Conservation (phyloP, 2,113 vertebrate genomes). For the Gnathonemus echidnorhynchus region DNA sequence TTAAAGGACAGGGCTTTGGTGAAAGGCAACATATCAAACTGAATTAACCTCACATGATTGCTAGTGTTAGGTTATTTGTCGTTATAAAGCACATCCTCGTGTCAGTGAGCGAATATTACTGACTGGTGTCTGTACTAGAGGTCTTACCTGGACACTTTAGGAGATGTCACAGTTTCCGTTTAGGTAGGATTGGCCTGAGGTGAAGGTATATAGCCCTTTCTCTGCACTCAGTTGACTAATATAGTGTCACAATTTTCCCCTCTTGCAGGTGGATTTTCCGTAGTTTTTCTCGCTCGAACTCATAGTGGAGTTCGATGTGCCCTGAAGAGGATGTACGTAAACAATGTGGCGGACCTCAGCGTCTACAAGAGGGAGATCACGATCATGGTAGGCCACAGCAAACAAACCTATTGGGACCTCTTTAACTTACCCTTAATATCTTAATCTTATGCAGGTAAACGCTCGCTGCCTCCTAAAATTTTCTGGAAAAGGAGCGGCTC, state of each 20-base stretch:
- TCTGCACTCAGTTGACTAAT: background rate
- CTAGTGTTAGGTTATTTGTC: background rate
- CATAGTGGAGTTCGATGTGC: conserved; percentile 63
- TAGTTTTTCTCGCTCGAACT: conserved; percentile 68
- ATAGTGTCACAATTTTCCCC: background rate
- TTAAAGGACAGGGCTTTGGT: background rate
- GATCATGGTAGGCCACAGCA: conserved; percentile 61
- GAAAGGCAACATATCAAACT: background rate
- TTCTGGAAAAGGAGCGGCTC: background rate
- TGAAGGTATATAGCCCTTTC: background rate
- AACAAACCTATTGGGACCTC: background rate
- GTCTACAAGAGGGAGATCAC: conserved; percentile 75
- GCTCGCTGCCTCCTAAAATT: too few species aligned
- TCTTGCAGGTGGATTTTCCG: conserved; percentile 68
- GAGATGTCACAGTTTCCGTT: background rate
- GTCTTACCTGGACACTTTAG: background rate
- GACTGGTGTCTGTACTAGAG: background rate
- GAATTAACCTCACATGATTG: background rate
- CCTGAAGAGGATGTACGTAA: conserved; percentile 74
- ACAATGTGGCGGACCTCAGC: conserved; percentile 66
- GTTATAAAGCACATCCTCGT: background rate
- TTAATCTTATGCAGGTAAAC: background rate
- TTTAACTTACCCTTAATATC: background rate
- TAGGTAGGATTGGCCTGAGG: background rate
- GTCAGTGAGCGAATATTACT: background rate